Evolutionary conservation across 2,113 vertebrate species (phyloP).

Genomic region (Rhinichthys klamathensis): DNA sequence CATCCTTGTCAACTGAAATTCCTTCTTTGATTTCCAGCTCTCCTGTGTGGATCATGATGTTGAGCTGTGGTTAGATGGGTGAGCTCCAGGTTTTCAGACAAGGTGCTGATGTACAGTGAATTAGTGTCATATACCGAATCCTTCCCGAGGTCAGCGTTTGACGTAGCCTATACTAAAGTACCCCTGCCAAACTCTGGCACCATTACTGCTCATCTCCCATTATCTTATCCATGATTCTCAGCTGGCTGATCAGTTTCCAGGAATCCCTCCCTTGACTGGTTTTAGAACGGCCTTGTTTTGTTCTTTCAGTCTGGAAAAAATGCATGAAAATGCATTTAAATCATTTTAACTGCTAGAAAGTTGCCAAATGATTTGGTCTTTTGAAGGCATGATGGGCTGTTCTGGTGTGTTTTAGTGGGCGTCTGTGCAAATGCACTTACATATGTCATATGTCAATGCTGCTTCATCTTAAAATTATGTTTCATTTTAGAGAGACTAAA

Average conservation of each 20-base stretch:
- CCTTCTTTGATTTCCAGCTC: constrained; percentile 4
- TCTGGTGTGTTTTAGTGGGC: not conserved
- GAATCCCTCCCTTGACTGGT: not conserved
- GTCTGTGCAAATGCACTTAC: not conserved
- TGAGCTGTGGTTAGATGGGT: not conserved
- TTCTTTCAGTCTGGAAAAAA: not conserved
- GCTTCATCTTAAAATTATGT: not conserved
- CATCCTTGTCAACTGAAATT: not conserved
- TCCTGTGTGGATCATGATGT: not conserved
- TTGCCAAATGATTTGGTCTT: not conserved
- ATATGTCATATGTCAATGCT: not conserved
- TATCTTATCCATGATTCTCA: constrained; percentile 1
- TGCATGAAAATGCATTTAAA: not conserved
- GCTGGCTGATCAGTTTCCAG: not conserved
- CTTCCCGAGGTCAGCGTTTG: not conserved
- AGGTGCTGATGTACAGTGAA: not conserved
- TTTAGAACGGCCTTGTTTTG: not conserved
- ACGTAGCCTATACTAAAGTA: constrained; percentile 4
- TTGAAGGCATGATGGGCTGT: not conserved
- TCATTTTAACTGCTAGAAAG: not conserved
- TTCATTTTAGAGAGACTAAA: not conserved
- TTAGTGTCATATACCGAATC: not conserved
- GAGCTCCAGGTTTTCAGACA: constrained; percentile 44
- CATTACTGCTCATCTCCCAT: constrained; percentile 1
- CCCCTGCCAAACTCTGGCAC: not conserved